A percentile compares a stretch with the other conserved stretches of the same genome.
Conservation (phyloP, 2,113 vertebrate species). For the Copsychus sechellarum region DNA sequence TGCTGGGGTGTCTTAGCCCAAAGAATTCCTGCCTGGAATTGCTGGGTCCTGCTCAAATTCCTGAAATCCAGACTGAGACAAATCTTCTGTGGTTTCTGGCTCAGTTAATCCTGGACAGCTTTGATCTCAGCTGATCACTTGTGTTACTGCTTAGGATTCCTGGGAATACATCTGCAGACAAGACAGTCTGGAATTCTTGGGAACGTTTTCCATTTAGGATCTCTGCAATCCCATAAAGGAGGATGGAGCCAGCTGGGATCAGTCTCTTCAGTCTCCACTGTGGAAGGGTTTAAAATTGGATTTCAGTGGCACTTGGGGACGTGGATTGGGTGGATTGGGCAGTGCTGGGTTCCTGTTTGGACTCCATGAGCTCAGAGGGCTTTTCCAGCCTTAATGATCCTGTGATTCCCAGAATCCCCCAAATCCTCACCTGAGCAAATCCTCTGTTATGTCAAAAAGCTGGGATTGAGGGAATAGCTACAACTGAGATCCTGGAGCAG, state of each 20-base stretch:
- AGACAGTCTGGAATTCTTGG: too few relatives aligned
- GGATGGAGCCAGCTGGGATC: not conserved
- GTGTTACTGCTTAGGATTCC: not conserved
- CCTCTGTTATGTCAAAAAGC: accelerated
- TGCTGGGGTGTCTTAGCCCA: not conserved
- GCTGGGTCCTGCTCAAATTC: not conserved
- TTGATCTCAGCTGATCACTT: not conserved
- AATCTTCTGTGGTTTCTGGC: not conserved
- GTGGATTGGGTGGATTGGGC: not conserved
- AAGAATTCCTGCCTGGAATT: not conserved
- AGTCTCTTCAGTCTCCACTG: too few relatives aligned
- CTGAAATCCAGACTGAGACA: not conserved
- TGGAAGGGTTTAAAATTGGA: not conserved
- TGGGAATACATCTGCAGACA: not conserved
- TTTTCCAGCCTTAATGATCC: not conserved
- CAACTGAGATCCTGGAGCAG: not conserved
- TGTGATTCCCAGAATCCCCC: not conserved
- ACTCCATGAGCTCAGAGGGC: not conserved
- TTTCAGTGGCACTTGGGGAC: not conserved
- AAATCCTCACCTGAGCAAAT: not conserved
- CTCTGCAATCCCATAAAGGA: not conserved
- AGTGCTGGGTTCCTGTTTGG: not conserved
- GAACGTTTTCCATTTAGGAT: not conserved
- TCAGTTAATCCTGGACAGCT: not conserved
- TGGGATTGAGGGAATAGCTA: not conserved